Percentiles rank a stretch among this genome's conserved stretches.
These are phyloP conservation scores for Malacoraja senta DNA, from an alignment of 2,797 vertebrate species.

Conservation along the genomic window DNA sequence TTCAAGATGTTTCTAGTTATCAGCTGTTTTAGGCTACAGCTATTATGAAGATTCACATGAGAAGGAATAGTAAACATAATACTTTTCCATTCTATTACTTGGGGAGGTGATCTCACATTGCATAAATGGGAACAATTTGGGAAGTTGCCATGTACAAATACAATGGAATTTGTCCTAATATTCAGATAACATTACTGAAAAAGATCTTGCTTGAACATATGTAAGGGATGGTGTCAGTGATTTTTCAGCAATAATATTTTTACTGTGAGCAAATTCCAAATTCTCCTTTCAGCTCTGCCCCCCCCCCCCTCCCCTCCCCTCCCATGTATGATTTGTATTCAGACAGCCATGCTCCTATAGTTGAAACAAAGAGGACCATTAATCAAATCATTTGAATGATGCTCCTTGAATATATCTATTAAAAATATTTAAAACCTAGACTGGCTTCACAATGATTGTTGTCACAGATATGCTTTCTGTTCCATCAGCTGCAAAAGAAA, in stretches of 20 bases:
- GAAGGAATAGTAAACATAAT: not conserved
- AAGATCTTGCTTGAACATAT: not conserved
- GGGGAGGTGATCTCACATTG: not conserved
- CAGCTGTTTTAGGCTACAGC: not conserved
- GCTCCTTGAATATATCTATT: not conserved
- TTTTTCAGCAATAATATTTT: not conserved
- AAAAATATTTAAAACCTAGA: not conserved
- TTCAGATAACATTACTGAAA: not conserved
- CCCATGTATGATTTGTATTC: not conserved
- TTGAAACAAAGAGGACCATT: not conserved
- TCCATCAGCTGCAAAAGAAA: not conserved
- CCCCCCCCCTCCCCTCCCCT: not conserved
- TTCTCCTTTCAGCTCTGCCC: not conserved
- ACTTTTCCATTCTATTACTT: not conserved
- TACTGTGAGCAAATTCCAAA: not conserved
- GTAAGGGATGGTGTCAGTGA: not conserved
- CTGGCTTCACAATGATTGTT: not conserved
- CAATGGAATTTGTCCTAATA: not conserved
- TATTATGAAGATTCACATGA: not conserved
- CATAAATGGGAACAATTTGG: not conserved
- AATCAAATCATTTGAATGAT: not conserved
- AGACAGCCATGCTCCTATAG: not conserved
- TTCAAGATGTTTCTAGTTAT: slow-evolving; percentile 1
- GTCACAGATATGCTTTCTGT: not conserved
- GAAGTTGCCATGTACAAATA: not conserved